Base-by-base conservation (phyloP, 2,888 invertebrate genomes). In the Tuberolachnus salignus region DNA sequence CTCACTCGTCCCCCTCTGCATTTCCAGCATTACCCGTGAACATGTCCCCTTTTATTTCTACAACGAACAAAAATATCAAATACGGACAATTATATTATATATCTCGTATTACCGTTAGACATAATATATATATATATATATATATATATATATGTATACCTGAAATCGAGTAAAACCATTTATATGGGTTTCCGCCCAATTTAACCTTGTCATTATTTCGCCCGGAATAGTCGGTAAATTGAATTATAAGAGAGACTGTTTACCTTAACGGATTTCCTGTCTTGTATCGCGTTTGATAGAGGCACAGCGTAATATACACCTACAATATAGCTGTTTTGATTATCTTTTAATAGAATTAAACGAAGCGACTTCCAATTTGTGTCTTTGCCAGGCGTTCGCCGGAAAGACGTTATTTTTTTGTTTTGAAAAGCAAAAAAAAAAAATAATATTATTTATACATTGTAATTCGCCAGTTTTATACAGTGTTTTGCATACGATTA, bases 271-370 rank as follows among this genome's bases (percentile, higher is more conserved):
- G 59, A 49, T 14, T 61, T 21, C 14, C 49, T 14, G 61, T 49
- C 26, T 61, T 51, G 10, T 34, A 49, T 72, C 21, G 49, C 34
- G 21, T 51, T 49, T 34, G 21, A 42, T 21, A 42, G 16, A 34
- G 21, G 44, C 44, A 64, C 53, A 53, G 34, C 34, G 34, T 34
- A 34, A 34, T 34, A 34, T 34, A 34, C 34, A 34, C 34, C 34
- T 34, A 34, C 6, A 34, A 4, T 23, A 23, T 26, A 53, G 64
- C 21, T 74, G 11, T 26, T 66, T 13, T 64, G 73, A 74, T 74
- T 64, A 53, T 74, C 63, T 61, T 63, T 73, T 73, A 73, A 73
- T 51, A 51, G 61, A 34, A 63, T 73, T 74, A 74, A 64, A 53
- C n/a, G 42, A 13, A 51, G 53, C 14, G 16, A 26, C 44, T 64